Percentiles rank a stretch among this genome's conserved stretches.
These are phyloP conservation scores for Sylvia atricapilla DNA, from an alignment of 2,113 vertebrate species.

Conservation along the genomic window DNA sequence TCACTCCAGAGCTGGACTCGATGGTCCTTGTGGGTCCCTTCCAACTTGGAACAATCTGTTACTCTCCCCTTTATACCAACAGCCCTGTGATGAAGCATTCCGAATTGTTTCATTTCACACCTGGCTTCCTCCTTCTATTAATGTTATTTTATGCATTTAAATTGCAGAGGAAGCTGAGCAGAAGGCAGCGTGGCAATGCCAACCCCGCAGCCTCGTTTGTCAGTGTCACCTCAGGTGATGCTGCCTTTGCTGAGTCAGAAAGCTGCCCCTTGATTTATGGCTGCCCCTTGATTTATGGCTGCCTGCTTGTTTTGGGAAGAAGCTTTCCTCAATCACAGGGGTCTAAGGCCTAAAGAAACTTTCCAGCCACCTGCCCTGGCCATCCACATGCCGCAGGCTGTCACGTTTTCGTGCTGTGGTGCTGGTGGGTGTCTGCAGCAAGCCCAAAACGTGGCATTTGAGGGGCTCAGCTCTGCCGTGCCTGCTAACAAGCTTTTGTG, in stretches of 20 bases:
- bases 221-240: background rate
- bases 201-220: background rate
- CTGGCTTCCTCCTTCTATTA: background rate
- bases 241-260: slow-evolving; percentile 9
- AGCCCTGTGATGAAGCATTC: background rate
- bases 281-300: background rate
- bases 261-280: background rate
- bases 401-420: background rate
- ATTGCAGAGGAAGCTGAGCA: background rate
- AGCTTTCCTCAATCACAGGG: background rate
- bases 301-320: background rate
- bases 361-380: background rate
- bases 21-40: background rate
- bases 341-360: background rate
- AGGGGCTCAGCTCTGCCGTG: background rate
- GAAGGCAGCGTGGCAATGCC: background rate
- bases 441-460: background rate
- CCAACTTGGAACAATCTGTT: background rate
- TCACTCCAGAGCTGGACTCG: no score
- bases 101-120: slow-evolving; percentile 31
- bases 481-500: background rate
- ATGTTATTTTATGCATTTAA: background rate
- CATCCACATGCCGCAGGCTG: background rate
- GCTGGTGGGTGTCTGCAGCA: background rate
- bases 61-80: background rate